A percentile compares a stretch with the other conserved stretches of the same genome.
Conservation (phyloP, 2,797 vertebrate genomes). For the Typhlichthys eigenmanni region DNA sequence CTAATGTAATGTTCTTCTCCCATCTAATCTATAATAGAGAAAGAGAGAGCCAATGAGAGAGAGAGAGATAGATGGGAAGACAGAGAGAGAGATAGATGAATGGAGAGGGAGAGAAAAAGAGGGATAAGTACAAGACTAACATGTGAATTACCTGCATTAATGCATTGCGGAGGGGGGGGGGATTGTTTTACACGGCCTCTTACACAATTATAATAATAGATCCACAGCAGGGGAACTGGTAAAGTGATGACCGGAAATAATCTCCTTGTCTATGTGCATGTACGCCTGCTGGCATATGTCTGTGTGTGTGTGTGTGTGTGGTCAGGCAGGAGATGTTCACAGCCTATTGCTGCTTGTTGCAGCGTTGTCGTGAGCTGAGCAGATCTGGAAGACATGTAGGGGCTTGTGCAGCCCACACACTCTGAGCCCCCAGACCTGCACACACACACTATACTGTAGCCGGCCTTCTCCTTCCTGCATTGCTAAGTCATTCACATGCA, state of each 20-base stretch:
- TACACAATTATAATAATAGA: slow-evolving; percentile 57
- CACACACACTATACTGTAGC: not conserved
- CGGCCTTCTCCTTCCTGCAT: slow-evolving; percentile 15
- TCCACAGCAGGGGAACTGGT: slow-evolving; percentile 18
- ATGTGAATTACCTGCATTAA: slow-evolving; percentile 52
- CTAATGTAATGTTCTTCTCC: slow-evolving; percentile 99
- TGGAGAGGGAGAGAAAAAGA: slow-evolving; percentile 14
- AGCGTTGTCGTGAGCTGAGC: no score
- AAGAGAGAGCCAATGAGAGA: slow-evolving; percentile 16
- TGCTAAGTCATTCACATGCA: slow-evolving; percentile 19
- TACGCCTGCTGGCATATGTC: slow-evolving; percentile 36
- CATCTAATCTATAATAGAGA: slow-evolving; percentile 89
- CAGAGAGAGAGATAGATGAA: slow-evolving; percentile 21
- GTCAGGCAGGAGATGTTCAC: not conserved
- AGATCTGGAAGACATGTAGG: slow-evolving; percentile 26
- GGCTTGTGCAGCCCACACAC: slow-evolving; percentile 38
- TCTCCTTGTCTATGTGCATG: slow-evolving; percentile 33
- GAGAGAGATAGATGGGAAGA: slow-evolving; percentile 16
- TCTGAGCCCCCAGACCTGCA: slow-evolving; percentile 14
- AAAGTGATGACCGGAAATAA: slow-evolving; percentile 58
- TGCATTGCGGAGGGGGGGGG: slow-evolving; percentile 31
- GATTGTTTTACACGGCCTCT: slow-evolving; percentile 48
- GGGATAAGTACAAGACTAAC: slow-evolving; percentile 19
- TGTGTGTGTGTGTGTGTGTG: slow-evolving; percentile 11
- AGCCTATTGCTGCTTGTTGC: slow-evolving; percentile 35